A percentile compares a stretch with the other conserved stretches of the same genome.
Evolutionary conservation across 2,797 vertebrate genomes (phyloP).

Genomic region (Acrocephalus scirpaceus): DNA sequence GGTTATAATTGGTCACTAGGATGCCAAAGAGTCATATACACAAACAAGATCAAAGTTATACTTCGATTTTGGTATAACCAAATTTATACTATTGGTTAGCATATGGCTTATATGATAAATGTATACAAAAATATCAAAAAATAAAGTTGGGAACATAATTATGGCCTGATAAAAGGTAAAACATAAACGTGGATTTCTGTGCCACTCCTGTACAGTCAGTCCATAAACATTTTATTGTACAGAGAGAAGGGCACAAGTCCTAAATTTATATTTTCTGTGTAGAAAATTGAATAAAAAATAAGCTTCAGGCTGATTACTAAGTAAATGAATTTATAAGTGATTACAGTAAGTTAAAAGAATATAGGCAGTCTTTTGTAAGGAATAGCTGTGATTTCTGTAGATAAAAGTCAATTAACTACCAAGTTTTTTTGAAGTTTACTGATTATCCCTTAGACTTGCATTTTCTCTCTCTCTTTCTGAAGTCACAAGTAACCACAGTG

Average conservation of each 20-base stretch:
- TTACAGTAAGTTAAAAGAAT: not conserved
- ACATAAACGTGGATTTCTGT: not conserved
- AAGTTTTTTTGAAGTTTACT: not conserved
- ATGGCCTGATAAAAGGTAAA: not conserved
- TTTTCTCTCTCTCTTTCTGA: not conserved
- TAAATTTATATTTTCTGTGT: not conserved
- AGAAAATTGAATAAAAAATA: not conserved
- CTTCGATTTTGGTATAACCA: not conserved
- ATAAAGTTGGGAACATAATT: not conserved
- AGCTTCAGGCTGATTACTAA: not conserved
- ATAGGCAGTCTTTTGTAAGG: not conserved
- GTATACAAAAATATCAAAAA: not conserved
- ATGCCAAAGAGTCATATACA: not conserved
- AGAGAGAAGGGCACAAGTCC: not conserved
- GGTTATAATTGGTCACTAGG: not conserved
- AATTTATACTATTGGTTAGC: not conserved
- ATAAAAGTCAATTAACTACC: not conserved
- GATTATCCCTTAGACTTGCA: not conserved
- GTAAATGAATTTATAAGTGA: not conserved
- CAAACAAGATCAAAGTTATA: not conserved
- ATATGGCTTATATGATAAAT: not conserved
- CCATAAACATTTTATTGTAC: not conserved
- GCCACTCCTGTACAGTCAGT: not conserved
- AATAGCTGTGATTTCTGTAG: not conserved
- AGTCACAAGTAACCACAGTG: not conserved